phyloP scores from a whole-genome alignment of 2,113 vertebrate species.

The Neomonachus schauinslandi region DNA sequence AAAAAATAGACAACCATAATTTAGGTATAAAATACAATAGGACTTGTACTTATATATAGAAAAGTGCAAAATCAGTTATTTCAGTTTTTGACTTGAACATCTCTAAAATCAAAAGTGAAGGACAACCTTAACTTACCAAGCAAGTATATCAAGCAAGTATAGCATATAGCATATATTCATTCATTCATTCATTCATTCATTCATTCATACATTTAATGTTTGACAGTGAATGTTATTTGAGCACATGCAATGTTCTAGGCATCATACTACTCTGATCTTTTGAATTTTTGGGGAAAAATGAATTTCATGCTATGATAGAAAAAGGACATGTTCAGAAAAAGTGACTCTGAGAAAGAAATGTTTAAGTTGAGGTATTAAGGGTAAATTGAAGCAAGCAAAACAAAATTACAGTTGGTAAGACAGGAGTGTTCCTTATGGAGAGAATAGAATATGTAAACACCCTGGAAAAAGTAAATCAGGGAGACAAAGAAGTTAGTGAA shows the following conservation, averaged over 20 bases:
- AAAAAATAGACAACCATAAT: not conserved
- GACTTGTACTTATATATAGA: not conserved
- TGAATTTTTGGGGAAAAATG: not conserved
- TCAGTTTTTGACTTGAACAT: not conserved
- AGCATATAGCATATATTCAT: not conserved
- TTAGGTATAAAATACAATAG: not conserved
- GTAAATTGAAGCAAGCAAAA: not conserved
- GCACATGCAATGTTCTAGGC: not conserved
- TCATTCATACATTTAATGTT: not conserved
- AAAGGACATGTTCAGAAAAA: not conserved
- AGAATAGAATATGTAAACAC: not conserved
- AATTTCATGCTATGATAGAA: not conserved
- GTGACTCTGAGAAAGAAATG: not conserved
- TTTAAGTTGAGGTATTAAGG: not conserved
- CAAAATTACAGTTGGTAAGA: not conserved
- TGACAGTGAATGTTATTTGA: not conserved
- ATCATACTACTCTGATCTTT: not conserved
- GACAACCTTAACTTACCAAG: not conserved
- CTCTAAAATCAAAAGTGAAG: constrained; percentile 6
- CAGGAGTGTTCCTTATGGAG: not conserved
- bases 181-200: not conserved
- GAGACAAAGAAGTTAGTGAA: not conserved
- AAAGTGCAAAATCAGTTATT: not conserved
- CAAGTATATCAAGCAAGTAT: not conserved
- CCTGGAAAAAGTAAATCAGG: not conserved